Evolutionary conservation across 1,140 invertebrate genomes (phyloP).

Genomic region (Bombus sylvicola): DNA sequence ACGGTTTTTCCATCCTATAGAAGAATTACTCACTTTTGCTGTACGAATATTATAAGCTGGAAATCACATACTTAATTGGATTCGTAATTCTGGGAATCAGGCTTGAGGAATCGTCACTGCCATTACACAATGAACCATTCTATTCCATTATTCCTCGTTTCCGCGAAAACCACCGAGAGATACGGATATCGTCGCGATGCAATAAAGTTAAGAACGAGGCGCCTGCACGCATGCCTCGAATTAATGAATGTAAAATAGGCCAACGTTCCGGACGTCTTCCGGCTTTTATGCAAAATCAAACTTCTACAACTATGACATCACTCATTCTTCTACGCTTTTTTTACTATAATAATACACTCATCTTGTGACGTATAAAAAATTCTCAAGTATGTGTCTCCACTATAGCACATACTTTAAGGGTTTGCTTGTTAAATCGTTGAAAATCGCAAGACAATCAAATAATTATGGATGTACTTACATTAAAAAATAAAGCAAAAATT

Average conservation of each 20-base stretch:
- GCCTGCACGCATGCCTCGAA: conserved; percentile 2
- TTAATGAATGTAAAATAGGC: conserved; percentile 45
- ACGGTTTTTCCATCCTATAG: not conserved
- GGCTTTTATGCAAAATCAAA: conserved; percentile 1
- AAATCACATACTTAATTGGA: conserved; percentile 16
- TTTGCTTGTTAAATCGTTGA: no score
- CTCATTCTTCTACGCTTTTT: not conserved
- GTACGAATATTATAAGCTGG: not conserved
- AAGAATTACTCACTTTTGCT: not conserved
- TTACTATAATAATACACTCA: not conserved
- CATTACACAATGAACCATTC: conserved; percentile 60
- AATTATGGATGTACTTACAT: no score
- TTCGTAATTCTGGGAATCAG: not conserved
- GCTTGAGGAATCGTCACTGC: conserved; percentile 39
- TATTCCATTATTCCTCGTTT: conserved; percentile 57
- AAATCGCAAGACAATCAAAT: no score
- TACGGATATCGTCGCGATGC: conserved; percentile 47
- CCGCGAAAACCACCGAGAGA: conserved; percentile 37
- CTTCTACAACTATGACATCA: not conserved
- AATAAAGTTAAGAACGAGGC: conserved; percentile 36
- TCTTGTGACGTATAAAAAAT: not conserved
- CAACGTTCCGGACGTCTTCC: conserved; percentile 2
- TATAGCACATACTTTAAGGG: no score
- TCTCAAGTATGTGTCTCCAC: not conserved
- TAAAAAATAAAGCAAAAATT: no score